Percentiles rank a stretch among this genome's conserved stretches.
Evolutionary conservation across 2,113 vertebrate genomes (phyloP).

Genomic region (Grallaria varia): DNA sequence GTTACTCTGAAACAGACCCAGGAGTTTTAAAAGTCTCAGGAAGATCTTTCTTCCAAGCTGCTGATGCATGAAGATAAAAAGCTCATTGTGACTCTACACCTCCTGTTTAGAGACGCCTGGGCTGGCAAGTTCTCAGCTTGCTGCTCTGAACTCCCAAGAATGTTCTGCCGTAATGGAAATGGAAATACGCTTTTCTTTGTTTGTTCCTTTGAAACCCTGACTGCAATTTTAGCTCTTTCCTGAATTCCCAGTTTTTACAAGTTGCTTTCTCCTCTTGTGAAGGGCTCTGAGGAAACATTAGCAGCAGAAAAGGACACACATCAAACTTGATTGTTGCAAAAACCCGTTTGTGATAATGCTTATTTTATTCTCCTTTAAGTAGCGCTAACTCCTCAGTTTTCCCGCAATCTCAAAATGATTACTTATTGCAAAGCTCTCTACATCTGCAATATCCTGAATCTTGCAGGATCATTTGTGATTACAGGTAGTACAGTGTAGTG

Average conservation of each 20-base stretch:
- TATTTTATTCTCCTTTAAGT: constrained; percentile 35
- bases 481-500: not conserved
- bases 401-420: not conserved
- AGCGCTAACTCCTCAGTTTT: constrained; percentile 9
- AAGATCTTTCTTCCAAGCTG: not conserved
- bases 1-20: not conserved
- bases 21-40: not conserved
- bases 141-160: constrained; percentile 18
- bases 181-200: constrained; percentile 12
- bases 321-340: constrained; percentile 23
- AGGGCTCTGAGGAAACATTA: constrained; percentile 14
- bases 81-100: not conserved
- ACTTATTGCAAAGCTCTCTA: not conserved
- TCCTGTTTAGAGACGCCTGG: not conserved
- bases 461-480: not conserved
- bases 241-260: constrained; percentile 13
- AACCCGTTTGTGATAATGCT: constrained; percentile 29
- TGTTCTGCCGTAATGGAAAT: not conserved
- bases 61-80: not conserved
- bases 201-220: constrained; percentile 19
- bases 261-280: not conserved
- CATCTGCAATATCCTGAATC: not conserved
- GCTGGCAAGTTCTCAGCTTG: not conserved
- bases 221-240: constrained; percentile 7
- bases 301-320: not conserved